These are phyloP conservation scores for Lobophora halterata DNA, from an alignment of 2,888 invertebrate species.

Conservation along the genomic window DNA sequence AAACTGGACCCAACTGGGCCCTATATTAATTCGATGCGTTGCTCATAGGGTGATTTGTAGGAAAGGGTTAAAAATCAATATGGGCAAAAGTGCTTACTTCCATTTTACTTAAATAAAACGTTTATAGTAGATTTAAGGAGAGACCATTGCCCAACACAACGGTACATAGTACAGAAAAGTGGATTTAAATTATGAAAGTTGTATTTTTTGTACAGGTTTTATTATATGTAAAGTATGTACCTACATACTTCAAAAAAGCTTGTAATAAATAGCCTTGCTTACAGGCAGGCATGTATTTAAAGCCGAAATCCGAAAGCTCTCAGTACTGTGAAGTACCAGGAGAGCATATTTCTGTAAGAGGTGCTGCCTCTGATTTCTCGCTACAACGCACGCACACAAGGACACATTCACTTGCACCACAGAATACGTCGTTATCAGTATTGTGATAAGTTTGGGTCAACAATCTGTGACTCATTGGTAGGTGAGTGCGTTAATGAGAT, in stretches of 20 bases:
- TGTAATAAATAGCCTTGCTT: too few relatives aligned
- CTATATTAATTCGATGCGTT: slow-evolving; percentile 26
- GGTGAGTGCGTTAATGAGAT: slow-evolving; percentile 42
- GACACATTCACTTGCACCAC: slow-evolving; percentile 28
- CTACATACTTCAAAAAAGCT: too few relatives aligned
- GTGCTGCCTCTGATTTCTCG: slow-evolving; percentile 28
- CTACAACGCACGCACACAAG: slow-evolving; percentile 30
- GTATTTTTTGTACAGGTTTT: too few relatives aligned
- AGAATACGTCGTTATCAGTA: slow-evolving; percentile 28
- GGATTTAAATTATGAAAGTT: too few relatives aligned
- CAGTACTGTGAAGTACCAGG: slow-evolving; percentile 30
- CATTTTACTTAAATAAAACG: too few relatives aligned
- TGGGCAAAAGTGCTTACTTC: too few relatives aligned
- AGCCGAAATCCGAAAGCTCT: slow-evolving; percentile 27
- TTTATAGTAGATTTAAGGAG: too few relatives aligned
- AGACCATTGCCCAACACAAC: too few relatives aligned
- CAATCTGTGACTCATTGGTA: slow-evolving; percentile 59
- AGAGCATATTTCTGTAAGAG: slow-evolving; percentile 28
- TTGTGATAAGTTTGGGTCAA: slow-evolving; percentile 49
- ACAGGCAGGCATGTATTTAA: slow-evolving; percentile 11
- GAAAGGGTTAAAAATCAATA: slow-evolving; percentile 42
- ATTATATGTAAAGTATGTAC: too few relatives aligned
- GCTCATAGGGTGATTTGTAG: slow-evolving; percentile 26
- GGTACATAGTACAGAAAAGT: too few relatives aligned
- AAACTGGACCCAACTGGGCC: slow-evolving; percentile 26